phyloP scores from a whole-genome alignment of 2,888 invertebrate genomes.

The Antheraea yamamai region DNA sequence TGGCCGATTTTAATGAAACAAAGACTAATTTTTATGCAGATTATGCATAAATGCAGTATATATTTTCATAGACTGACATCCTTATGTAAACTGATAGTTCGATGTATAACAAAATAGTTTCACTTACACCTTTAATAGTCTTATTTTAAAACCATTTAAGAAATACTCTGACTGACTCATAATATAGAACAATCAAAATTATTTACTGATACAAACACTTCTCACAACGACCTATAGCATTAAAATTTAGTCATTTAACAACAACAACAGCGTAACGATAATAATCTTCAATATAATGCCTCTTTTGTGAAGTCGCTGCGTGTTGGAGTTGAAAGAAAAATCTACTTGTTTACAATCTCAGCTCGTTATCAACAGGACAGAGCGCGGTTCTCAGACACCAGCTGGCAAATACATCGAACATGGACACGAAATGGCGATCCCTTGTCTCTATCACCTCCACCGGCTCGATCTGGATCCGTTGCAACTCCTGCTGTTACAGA shows the following conservation, averaged over 20 bases:
- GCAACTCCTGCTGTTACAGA: constrained; percentile 47
- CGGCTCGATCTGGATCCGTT: constrained; percentile 49
- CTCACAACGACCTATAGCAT: neutral
- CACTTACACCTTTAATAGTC: neutral
- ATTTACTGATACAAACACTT: neutral
- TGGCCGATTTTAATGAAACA: too few relatives aligned
- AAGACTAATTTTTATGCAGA: too few relatives aligned
- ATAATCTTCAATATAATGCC: neutral
- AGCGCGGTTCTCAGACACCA: constrained; percentile 87
- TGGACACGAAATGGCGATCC: constrained; percentile 82
- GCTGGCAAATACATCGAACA: constrained; percentile 87
- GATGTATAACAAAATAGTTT: too few relatives aligned
- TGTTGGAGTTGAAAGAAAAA: neutral
- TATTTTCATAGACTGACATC: too few relatives aligned
- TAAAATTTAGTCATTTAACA: neutral
- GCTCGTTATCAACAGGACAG: constrained; percentile 76
- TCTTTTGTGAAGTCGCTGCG: neutral
- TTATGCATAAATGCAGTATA: too few relatives aligned
- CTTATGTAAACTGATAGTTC: too few relatives aligned
- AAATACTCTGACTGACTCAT: neutral
- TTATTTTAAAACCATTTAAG: neutral
- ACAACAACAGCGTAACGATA: neutral
- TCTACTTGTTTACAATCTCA: constrained; percentile 22
- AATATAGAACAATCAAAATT: neutral
- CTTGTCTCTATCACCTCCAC: constrained; percentile 66